Evolutionary conservation across 2,113 vertebrate species (phyloP), one percentile per base, ranked within the genome.

Genomic region (Himantopus leucocephalus): DNA sequence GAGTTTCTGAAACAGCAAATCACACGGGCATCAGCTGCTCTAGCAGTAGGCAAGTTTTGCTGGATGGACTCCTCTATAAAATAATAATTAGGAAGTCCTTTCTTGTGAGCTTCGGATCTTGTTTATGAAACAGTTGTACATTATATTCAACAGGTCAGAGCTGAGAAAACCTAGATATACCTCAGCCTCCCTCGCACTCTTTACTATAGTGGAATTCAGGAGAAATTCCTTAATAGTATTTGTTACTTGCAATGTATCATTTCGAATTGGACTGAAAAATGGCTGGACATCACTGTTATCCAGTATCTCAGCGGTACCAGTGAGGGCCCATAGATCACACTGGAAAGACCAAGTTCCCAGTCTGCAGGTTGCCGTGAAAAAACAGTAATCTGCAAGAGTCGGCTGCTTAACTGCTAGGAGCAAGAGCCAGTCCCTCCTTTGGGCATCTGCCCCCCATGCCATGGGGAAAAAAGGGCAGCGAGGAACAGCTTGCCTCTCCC

Each of bases 1-100:
- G 80, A 58, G 47, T 26, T 78, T 85, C 68, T 70, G 62, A 58
- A 82, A 50, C 34, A 59, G 53, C 58, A 85, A 7, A 83, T 77
- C 53, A 62, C 45, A 17, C 6, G n/a, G 71, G 45, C 15, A 30
- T 78, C 74, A 84, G 63, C 66, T 70, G 75, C 78, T 90, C 10
- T 17, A 73, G 74, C 67, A 71, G 62, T 3, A 43, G 41, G 41
- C 85, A 52, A 9, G 52, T 80, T 91, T 47, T 83, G 78, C 81
- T 96, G 87, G 73, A 72, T 66, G 91, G 82, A 72, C 90, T 94
- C 52, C 68, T 83, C 50, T 77, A 0, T 82, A 80, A 92, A 88
- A 43, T 29, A 53, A 23, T 60, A 34, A 67, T 53, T 67, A 39
- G 52, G 21, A 72, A 80, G 41, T 68, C 37, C 26, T 87, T 53